These are phyloP conservation scores for Bujurquina vittata DNA, from an alignment of 2,113 vertebrate genomes.

Conservation along the genomic window DNA sequence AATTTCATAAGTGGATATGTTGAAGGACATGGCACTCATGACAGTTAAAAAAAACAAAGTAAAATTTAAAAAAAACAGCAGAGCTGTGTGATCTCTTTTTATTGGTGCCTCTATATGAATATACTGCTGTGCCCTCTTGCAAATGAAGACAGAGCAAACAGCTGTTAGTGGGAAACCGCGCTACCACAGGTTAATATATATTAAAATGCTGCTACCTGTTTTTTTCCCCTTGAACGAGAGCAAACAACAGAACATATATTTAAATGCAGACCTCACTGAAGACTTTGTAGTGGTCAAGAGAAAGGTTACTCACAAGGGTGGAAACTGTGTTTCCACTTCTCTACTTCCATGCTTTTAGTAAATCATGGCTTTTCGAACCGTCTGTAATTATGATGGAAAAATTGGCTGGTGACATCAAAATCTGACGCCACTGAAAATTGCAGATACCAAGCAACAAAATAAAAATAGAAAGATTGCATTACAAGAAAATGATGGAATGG, in stretches of 20 bases:
- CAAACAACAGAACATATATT: not conserved
- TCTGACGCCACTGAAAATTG: slow-evolving; percentile 21
- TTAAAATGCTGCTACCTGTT: not conserved
- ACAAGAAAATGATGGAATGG: slow-evolving; percentile 48
- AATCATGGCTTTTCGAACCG: not conserved
- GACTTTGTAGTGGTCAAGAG: not conserved
- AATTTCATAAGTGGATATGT: slow-evolving; percentile 54
- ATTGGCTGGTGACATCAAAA: not conserved
- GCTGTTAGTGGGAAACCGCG: not conserved
- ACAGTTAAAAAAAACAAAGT: not conserved
- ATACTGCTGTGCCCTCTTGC: not conserved
- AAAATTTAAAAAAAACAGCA: not conserved
- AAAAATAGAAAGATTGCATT: slow-evolving; percentile 51
- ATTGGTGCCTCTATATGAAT: slow-evolving; percentile 23
- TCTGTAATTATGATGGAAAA: slow-evolving; percentile 8
- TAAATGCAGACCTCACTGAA: not conserved
- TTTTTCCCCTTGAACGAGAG: not conserved
- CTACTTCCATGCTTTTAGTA: not conserved
- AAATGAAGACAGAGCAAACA: slow-evolving; percentile 34
- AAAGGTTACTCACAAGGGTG: slow-evolving; percentile 1
- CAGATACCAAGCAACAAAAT: slow-evolving; percentile 17
- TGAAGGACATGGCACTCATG: slow-evolving; percentile 51
- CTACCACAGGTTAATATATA: not conserved
- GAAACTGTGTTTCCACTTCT: not conserved
- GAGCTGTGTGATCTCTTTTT: slow-evolving; percentile 35